Percentiles rank a stretch among this genome's conserved stretches.
phyloP scores from a whole-genome alignment of 2,797 vertebrate species.

The Dipus sagitta region DNA sequence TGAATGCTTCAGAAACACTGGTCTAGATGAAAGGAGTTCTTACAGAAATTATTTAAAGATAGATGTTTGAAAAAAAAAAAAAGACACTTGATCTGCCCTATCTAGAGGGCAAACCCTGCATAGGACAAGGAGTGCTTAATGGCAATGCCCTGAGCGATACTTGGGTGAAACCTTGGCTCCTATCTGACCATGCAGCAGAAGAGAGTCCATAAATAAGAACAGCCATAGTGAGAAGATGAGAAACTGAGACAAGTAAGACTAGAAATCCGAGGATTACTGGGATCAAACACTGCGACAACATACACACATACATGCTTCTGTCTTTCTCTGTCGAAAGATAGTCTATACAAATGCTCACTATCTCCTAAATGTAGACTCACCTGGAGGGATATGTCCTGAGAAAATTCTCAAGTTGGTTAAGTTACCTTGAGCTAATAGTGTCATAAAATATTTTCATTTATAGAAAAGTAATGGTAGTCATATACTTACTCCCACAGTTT shows the following conservation, averaged over 20 bases:
- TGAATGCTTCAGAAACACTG: not conserved
- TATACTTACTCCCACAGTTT: not conserved
- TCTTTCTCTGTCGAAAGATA: not conserved
- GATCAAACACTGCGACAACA: not conserved
- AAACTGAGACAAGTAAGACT: not conserved
- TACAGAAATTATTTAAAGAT: not conserved
- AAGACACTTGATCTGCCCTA: not conserved
- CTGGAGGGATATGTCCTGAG: not conserved
- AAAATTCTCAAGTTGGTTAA: not conserved
- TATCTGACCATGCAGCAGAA: not conserved
- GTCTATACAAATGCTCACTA: not conserved
- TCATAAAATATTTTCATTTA: not conserved
- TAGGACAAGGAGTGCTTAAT: not conserved
- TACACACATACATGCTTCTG: not conserved
- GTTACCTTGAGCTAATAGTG: not conserved
- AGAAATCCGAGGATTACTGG: not conserved
- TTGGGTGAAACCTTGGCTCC: not conserved
- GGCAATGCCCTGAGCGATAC: not conserved
- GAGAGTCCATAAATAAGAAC: fast-evolving
- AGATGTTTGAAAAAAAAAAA: conserved; percentile 20
- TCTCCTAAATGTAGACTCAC: not conserved
- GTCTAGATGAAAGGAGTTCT: not conserved
- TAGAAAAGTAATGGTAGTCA: not conserved
- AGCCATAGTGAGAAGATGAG: not conserved
- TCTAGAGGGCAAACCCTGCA: not conserved